Base-by-base conservation (phyloP, 2,113 vertebrate genomes). In the Australoheros scitulus region DNA sequence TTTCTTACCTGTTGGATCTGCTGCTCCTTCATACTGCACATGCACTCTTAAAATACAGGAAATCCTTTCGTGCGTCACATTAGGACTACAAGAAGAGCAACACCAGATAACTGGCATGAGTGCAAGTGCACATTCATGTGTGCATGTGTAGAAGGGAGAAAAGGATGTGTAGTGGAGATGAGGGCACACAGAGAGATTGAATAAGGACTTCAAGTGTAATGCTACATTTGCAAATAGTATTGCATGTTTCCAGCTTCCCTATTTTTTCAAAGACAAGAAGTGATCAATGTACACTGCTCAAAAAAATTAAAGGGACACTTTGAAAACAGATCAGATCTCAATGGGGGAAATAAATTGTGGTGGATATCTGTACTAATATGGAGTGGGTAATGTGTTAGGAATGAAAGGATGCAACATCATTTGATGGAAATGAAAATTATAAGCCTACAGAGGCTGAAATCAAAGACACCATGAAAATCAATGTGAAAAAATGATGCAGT, bases 31-130 rank as follows among this genome's bases (percentile, higher is more conserved):
- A 56, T 64, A 56, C 22, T 52, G 77, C 56, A 64, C 11, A 29
- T 74, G 50, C 58, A 68, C 50, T 59, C 75, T 18, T 76, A 55
- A 72, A 75, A 87, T n/a, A n/a, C 84, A 82, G 61, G 74, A 50
- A 82, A 81, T 76, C 79, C 72, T 57, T 80, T 20, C 74, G 78
- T 63, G 76, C 11, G 6, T 75, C 81, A 80, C 38, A 61, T 74
- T 50, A 57, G 56, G 47, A 18, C 65, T 26, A 29, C 20, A 38
- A n/a, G 13, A 15, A 70, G 17, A 80, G 47, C 43, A 63, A 79
- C 81, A 81, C 60, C 55, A 57, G 63, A 68, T 68, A 79, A 76
- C 60, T 64, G 20, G 14, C 24, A 7, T 11, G 24, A 5, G 72
- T 34, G 63, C 64, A 38, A 29, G 43, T 52, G 57, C 65, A 60